Evolutionary conservation across 2,797 vertebrate species (phyloP).

Genomic region (Podarcis siculus): DNA sequence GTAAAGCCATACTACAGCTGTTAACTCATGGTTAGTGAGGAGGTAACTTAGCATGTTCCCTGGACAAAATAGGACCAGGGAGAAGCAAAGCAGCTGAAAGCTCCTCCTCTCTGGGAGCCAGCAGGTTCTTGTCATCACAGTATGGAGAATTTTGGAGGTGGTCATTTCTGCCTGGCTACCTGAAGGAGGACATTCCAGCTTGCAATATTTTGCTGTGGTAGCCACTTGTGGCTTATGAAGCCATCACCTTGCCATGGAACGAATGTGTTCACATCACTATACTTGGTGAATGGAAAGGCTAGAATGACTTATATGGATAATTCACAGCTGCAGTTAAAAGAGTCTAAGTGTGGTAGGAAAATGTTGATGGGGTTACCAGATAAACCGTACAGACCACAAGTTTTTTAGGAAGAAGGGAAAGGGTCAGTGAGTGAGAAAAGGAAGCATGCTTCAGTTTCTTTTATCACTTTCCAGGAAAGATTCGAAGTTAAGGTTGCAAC

Average conservation of each 20-base stretch:
- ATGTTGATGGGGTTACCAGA: too few species aligned
- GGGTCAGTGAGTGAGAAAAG: not conserved
- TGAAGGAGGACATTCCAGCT: not conserved
- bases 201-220: not conserved
- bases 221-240: not conserved
- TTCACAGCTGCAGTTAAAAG: not conserved
- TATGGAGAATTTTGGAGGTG: not conserved
- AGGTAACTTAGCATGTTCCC: too few species aligned
- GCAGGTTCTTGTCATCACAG: too few species aligned
- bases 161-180: too few species aligned
- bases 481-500: constrained; percentile 34
- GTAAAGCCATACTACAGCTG: too few species aligned
- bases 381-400: fast-evolving
- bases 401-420: not conserved
- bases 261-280: not conserved
- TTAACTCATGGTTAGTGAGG: too few species aligned
- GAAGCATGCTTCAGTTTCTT: not conserved
- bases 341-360: not conserved
- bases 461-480: constrained; percentile 15
- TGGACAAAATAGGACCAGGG: too few species aligned
- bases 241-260: not conserved
- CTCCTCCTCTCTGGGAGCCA: too few species aligned
- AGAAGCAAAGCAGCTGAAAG: too few species aligned
- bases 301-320: not conserved
- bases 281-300: not conserved